Conservation (phyloP, 2,797 vertebrate species). For the Percopsis omiscomaycus region DNA sequence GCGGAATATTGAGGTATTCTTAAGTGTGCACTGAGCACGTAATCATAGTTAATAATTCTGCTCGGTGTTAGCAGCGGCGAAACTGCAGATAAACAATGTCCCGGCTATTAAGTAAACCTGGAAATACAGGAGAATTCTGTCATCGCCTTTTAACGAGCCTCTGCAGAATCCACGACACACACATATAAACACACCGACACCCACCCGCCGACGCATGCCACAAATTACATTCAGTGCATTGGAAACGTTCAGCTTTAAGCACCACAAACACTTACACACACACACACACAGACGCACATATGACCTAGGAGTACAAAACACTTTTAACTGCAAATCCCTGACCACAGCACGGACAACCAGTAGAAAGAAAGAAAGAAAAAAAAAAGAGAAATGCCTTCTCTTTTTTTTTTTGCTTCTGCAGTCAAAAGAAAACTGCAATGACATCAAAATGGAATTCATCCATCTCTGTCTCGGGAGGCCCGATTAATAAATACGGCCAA, state of each 20-base stretch:
- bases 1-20: too few relatives aligned
- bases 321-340: too few relatives aligned
- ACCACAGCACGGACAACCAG: not conserved
- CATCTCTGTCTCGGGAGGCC: slow-evolving; percentile 70
- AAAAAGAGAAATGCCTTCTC: slow-evolving; percentile 7
- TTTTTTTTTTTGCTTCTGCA: slow-evolving; percentile 37
- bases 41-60: slow-evolving; percentile 5
- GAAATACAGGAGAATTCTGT: slow-evolving; percentile 37
- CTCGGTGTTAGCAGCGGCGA: not conserved
- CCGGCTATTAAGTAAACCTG: slow-evolving; percentile 49
- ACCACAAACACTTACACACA: not conserved
- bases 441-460: slow-evolving; percentile 73
- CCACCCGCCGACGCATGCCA: too few relatives aligned
- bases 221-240: not conserved
- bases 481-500: slow-evolving; percentile 62
- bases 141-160: slow-evolving; percentile 46
- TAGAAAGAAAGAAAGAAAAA: not conserved
- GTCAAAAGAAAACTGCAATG: slow-evolving; percentile 61
- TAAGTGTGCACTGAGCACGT: too few relatives aligned
- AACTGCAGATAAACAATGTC: slow-evolving; percentile 50
- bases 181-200: slow-evolving; percentile 19
- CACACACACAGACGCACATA: slow-evolving; percentile 1
- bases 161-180: slow-evolving; percentile 23
- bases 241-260: not conserved
- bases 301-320: too few relatives aligned